phyloP scores from a whole-genome alignment of 2,113 vertebrate species.

The Ifrita kowaldi region DNA sequence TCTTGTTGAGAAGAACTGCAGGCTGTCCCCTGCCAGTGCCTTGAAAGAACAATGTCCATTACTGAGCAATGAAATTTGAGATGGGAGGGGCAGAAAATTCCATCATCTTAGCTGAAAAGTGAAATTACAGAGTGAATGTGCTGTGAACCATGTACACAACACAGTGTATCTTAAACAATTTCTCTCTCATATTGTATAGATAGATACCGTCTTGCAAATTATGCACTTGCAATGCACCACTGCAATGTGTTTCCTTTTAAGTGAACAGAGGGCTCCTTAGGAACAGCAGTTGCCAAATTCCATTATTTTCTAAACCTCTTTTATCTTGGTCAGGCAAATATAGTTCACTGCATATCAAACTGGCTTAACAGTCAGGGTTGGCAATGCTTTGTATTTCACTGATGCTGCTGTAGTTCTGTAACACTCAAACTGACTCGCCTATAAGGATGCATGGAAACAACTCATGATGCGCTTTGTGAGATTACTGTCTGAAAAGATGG shows the following conservation, averaged over 20 bases:
- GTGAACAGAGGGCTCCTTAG: not conserved
- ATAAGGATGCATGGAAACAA: not conserved
- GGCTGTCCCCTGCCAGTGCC: not conserved
- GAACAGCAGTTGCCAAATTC: not conserved
- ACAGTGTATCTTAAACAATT: not conserved
- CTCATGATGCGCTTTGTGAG: not conserved
- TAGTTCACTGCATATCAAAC: not conserved
- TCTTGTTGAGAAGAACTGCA: not conserved
- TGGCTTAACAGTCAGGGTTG: not conserved
- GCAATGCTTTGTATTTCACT: not conserved
- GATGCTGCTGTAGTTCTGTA: not conserved
- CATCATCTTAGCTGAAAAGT: not conserved
- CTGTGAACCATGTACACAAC: not conserved
- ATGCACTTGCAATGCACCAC: not conserved
- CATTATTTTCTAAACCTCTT: not conserved
- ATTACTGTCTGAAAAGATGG: not conserved
- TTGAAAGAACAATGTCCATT: not conserved
- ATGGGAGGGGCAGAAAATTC: not conserved
- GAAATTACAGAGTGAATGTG: constrained; percentile 27
- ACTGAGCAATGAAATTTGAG: not conserved
- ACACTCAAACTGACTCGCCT: not conserved
- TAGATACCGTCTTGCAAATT: not conserved
- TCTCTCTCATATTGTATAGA: not conserved
- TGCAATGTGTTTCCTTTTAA: not conserved
- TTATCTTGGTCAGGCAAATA: constrained; percentile 3